Evolutionary conservation across 2,113 vertebrate species (phyloP), one percentile per base, ranked within the genome.

Genomic region (Thomomys bottae): DNA sequence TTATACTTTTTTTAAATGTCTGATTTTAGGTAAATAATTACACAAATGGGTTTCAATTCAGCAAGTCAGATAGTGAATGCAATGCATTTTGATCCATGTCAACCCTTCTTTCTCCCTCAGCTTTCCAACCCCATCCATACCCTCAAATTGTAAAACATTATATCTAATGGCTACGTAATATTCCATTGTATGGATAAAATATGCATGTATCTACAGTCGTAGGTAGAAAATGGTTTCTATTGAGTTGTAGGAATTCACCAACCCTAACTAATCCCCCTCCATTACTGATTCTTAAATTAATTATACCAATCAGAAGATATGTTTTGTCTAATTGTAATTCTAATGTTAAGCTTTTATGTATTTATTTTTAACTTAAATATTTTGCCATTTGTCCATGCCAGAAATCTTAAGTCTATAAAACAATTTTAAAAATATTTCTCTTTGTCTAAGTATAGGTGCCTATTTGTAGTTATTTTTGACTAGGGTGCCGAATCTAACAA

Each of bases 381-480:
- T 92, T 92, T 94, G 14, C 14, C 75, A 87, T 84, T 93, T 93
- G 36, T 83, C 76, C 42, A 28, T 59, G 17, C 71, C 76, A 82
- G 75, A 89, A 45, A 75, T 83, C 24, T 91, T 88, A 72, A 91
- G 86, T 84, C 76, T n/a, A 79, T 21, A 88, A 91, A 36, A 83
- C 79, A 57, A 67, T 84, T 63, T 72, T 17, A 30, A 38, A 32
- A 67, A 76, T 86, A 54, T 54, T 93, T 95, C 78, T 91, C 75
- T 21, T 93, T 91, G 28, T 54, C 30, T 34, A 90, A 85, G 54
- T 84, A 79, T 61, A 77, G 90, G 92, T 88, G 92, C 90, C 83
- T 92, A 94, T 89, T 93, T 95, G 87, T 92, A 95, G 94, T 95
- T 96, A 96, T 94, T 90, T 94, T 97, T 97, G 96, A 95, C 93